phyloP scores from a whole-genome alignment of 1,140 invertebrate genomes.

The Oncopeltus fasciatus region DNA sequence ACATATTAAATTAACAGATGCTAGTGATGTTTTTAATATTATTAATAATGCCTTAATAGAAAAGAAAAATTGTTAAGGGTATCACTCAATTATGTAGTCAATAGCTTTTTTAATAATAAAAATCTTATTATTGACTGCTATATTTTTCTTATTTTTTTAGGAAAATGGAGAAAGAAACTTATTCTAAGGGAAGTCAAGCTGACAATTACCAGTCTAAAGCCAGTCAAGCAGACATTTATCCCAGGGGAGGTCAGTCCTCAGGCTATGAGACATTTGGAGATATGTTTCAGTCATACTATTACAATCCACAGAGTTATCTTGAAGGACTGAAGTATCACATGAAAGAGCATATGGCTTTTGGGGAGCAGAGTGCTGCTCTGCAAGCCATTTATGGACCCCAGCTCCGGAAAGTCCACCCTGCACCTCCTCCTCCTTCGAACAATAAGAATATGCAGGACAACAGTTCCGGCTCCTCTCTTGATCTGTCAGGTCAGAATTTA shows the following conservation, averaged over 20 bases:
- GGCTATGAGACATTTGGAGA: not conserved
- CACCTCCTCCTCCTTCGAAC: not conserved
- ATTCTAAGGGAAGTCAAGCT: not conserved
- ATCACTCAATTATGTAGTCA: too few species aligned
- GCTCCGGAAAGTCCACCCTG: not conserved
- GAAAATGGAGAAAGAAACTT: conserved; percentile 2
- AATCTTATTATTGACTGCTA: too few species aligned
- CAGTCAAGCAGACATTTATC: not conserved
- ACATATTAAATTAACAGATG: too few species aligned
- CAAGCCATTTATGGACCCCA: not conserved
- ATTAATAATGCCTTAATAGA: too few species aligned
- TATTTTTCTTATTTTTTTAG: not conserved
- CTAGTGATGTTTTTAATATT: too few species aligned
- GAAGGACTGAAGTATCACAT: not conserved
- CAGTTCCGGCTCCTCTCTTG: not conserved
- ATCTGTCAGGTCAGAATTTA: too few species aligned
- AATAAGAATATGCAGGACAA: not conserved
- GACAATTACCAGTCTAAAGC: not conserved
- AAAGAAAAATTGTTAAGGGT: too few species aligned
- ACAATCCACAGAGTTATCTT: not conserved
- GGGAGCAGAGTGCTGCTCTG: not conserved
- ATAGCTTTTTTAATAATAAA: too few species aligned
- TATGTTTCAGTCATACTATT: conserved; percentile 1
- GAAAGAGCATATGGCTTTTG: not conserved
- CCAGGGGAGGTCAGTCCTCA: not conserved